Conservation (phyloP, 2,888 invertebrate genomes). For the Tinea semifulvella region DNA sequence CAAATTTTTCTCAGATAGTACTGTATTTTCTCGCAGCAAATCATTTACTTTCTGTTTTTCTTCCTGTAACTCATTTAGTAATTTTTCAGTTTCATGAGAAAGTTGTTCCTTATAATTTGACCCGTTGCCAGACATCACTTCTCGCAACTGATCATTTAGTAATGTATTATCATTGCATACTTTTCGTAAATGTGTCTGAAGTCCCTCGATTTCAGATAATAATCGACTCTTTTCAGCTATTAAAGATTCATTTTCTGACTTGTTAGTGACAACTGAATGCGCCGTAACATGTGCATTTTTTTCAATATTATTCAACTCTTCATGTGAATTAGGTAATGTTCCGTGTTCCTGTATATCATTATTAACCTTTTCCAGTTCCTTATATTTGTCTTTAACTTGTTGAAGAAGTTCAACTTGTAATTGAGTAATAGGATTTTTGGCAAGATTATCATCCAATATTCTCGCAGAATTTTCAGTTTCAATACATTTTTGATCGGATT, state of each 20-base stretch:
- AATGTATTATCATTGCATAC: slow-evolving; percentile 59
- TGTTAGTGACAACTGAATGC: not conserved
- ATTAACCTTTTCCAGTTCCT: not conserved
- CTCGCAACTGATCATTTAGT: slow-evolving; percentile 54
- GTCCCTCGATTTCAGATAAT: slow-evolving; percentile 53
- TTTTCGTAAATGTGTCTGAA: slow-evolving; percentile 55
- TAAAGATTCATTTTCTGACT: slow-evolving; percentile 4
- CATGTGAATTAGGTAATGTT: not conserved
- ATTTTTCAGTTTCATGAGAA: slow-evolving; percentile 25
- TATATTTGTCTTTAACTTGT: not conserved
- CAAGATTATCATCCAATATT: not conserved
- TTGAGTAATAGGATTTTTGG: not conserved
- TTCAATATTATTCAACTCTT: not conserved
- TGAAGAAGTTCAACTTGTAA: slow-evolving; percentile 1
- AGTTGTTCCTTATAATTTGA: slow-evolving; percentile 27
- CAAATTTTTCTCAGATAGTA: slow-evolving; percentile 57
- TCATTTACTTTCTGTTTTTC: slow-evolving; percentile 50
- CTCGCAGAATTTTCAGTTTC: slow-evolving; percentile 19
- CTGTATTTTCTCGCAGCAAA: slow-evolving; percentile 50
- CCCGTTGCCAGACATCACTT: slow-evolving; percentile 51
- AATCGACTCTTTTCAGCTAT: slow-evolving; percentile 54
- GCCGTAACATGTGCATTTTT: not conserved
- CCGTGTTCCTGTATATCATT: not conserved
- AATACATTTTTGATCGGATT: slow-evolving; percentile 23
- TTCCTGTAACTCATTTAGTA: slow-evolving; percentile 33